Conservation (phyloP, 2,888 invertebrate species). For the Pimpla rufipes region DNA sequence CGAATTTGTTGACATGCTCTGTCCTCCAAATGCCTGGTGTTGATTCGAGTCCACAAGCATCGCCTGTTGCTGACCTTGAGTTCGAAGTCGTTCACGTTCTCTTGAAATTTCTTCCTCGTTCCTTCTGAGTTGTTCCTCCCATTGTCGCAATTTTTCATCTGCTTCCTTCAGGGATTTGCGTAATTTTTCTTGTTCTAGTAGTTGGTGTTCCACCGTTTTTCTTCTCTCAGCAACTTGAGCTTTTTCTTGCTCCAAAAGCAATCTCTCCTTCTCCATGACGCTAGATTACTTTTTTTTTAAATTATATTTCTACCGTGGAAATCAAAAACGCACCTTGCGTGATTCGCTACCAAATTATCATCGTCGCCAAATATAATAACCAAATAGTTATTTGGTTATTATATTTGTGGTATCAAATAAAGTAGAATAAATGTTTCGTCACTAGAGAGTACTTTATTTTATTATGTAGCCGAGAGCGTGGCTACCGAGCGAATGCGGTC, state of each 20-base stretch:
- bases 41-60: neutral
- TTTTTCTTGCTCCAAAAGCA: neutral
- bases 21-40: neutral
- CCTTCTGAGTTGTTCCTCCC: neutral
- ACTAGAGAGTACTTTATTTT: too few species aligned
- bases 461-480: too few species aligned
- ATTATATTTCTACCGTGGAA: neutral
- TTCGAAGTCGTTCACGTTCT: neutral
- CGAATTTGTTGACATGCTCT: neutral
- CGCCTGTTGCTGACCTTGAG: neutral
- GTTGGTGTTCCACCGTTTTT: neutral
- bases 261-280: neutral
- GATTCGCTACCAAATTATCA: neutral
- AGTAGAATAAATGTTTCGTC: too few species aligned
- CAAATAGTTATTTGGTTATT: too few species aligned
- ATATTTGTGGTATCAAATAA: too few species aligned
- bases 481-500: too few species aligned
- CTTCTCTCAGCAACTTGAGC: constrained; percentile 3
- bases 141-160: neutral
- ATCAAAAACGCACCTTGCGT: neutral
- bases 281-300: neutral
- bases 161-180: neutral
- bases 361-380: too few species aligned
- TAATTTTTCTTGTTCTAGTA: neutral
- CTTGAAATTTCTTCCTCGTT: neutral